Evolutionary conservation across 2,797 vertebrate genomes (phyloP).

Genomic region (Meriones psammophilus): DNA sequence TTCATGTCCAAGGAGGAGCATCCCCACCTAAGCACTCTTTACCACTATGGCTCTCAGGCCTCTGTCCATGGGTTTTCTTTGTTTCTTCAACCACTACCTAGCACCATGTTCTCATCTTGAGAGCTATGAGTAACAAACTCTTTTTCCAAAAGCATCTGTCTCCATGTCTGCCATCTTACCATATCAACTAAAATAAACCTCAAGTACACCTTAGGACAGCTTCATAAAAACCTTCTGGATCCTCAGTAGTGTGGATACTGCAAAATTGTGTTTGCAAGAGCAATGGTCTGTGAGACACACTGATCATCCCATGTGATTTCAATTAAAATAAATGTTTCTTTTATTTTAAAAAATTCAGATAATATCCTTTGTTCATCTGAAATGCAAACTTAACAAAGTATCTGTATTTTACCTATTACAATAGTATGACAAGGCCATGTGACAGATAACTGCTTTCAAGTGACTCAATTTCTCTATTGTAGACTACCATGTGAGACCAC

Average conservation of each 20-base stretch:
- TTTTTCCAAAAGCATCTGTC: background rate
- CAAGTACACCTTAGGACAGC: background rate
- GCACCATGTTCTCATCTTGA: background rate
- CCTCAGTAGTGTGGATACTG: background rate
- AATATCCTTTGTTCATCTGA: slow-evolving; percentile 44
- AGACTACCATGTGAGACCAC: slow-evolving; percentile 78
- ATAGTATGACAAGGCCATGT: background rate
- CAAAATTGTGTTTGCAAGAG: background rate
- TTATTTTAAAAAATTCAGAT: slow-evolving; percentile 5
- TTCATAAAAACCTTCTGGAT: background rate
- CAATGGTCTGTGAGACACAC: background rate
- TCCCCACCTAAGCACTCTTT: background rate
- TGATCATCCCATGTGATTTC: background rate
- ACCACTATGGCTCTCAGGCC: background rate
- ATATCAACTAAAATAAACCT: background rate
- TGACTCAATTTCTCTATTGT: slow-evolving; percentile 77
- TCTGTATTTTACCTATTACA: slow-evolving; percentile 39
- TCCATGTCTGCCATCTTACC: background rate
- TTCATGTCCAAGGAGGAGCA: background rate
- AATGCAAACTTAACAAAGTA: slow-evolving; percentile 34
- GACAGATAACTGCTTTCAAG: slow-evolving; percentile 69
- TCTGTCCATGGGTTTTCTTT: background rate
- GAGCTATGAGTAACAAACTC: background rate
- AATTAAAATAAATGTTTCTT: too few relatives aligned
- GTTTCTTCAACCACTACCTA: background rate